Conservation (phyloP, 2,888 invertebrate species). For the Panorpa germanica region DNA sequence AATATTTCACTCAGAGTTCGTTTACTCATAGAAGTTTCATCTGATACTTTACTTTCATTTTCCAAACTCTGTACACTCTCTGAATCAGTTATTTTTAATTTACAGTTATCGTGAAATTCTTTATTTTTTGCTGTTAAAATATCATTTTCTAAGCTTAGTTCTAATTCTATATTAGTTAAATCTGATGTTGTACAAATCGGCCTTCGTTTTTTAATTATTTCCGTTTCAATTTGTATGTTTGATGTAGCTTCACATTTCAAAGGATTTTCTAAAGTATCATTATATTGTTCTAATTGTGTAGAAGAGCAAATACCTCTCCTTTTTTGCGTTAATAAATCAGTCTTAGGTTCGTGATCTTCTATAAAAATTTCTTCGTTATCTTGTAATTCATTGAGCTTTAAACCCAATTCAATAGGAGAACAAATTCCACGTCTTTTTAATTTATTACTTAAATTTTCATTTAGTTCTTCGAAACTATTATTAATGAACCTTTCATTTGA, state of each 20-base stretch:
- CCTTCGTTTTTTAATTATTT: too few relatives aligned
- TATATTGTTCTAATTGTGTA: conserved; percentile 27
- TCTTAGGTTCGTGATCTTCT: conserved; percentile 27
- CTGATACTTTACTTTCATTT: conserved; percentile 22
- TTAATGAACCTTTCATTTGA: conserved; percentile 14
- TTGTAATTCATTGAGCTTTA: conserved; percentile 21
- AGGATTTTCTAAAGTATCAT: too few relatives aligned
- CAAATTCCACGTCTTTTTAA: conserved; percentile 25
- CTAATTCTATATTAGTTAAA: conserved; percentile 32
- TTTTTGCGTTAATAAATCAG: conserved; percentile 28
- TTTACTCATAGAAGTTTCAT: conserved; percentile 23
- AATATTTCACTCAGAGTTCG: conserved; percentile 36
- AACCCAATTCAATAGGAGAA: conserved; percentile 28
- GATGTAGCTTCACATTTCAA: too few relatives aligned
- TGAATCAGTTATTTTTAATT: too few relatives aligned
- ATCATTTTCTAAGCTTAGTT: conserved; percentile 33
- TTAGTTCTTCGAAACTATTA: conserved; percentile 14
- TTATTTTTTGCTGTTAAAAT: conserved; percentile 33
- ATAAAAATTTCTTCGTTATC: conserved; percentile 23
- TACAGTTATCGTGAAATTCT: conserved; percentile 32
- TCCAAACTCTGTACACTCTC: too few relatives aligned
- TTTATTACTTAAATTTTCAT: conserved; percentile 11
- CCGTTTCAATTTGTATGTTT: too few relatives aligned
- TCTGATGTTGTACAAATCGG: conserved; percentile 32
- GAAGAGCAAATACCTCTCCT: conserved; percentile 36